Evolutionary conservation across 2,888 invertebrate genomes (phyloP), one percentile per base, ranked within the genome.

Genomic region (Uropetala carovei): DNA sequence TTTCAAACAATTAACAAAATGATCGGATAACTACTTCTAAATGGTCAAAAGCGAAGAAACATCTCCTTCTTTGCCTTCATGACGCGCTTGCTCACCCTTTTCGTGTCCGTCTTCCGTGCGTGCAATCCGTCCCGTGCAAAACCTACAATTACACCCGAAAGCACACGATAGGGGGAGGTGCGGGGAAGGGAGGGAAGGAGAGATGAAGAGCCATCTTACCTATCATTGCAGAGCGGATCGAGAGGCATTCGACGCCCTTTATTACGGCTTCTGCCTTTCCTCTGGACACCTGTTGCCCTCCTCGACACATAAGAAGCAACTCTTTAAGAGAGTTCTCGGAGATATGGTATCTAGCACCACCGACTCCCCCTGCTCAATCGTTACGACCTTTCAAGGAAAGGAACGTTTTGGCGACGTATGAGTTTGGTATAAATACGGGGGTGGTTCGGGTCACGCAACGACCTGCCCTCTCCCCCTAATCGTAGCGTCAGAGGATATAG

Each of bases 101-200:
- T 75, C 75, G 22, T 22, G 22, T 22, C 27, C 75, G 75, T 27
- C 18, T 10, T 18, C 75, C 75, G 75, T 75, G 75, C 75, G 75
- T 75, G 75, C 75, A 75, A 75, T 75, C 75, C 13, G 8, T 43
- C 18, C 75, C 22, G 27, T 75, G 75, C 75, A 22, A 75, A 75
- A 75, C 75, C 75, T 27, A 27, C 75, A 75, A 75, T 75, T 75
- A 75, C 75, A 7, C 22, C 75, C 75, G 75, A 75, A 75, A 75
- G 10, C 22, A 22, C 75, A 75, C 75, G 75, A 75, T 22, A 75
- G 75, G 7, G 27, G 22, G 75, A 75, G 75, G 22, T 13, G 22
- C 22, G 75, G 75, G 0, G 11, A 75, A 7, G 14, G 14, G 22
- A 22, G 75, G 22, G n/a, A 4, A 22, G 7, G 14, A 13, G 14